Percentiles rank a stretch among this genome's conserved stretches.
phyloP scores from a whole-genome alignment of 1,140 invertebrate genomes.

The Elymnias hypermnestra region DNA sequence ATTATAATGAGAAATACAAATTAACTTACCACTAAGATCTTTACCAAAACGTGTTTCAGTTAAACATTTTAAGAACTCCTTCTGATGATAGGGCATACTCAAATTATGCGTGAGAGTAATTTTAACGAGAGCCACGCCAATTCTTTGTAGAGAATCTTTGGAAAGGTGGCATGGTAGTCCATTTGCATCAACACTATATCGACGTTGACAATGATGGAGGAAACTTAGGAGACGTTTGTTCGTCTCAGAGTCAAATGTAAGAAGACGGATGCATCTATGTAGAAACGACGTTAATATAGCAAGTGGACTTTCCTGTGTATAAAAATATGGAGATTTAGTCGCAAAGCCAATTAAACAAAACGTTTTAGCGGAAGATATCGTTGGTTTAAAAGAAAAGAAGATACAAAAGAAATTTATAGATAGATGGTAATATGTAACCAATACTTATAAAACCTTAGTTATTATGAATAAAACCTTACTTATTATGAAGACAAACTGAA shows the following conservation, averaged over 20 bases:
- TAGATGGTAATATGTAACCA: too few species aligned
- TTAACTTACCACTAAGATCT: constrained; percentile 71
- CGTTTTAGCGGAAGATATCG: too few species aligned
- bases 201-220: constrained; percentile 48
- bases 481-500: too few species aligned
- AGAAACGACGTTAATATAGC: constrained; percentile 72
- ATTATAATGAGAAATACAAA: too few species aligned
- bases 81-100: constrained; percentile 76
- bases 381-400: too few species aligned
- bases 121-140: constrained; percentile 73
- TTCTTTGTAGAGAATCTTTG: constrained; percentile 58
- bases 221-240: constrained; percentile 43
- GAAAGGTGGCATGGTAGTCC: constrained; percentile 75
- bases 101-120: constrained; percentile 74
- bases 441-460: too few species aligned
- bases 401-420: too few species aligned
- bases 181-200: constrained; percentile 51
- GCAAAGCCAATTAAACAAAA: too few species aligned
- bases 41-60: constrained; percentile 71
- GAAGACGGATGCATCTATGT: constrained; percentile 46
- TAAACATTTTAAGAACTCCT: constrained; percentile 75
- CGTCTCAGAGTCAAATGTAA: constrained; percentile 47
- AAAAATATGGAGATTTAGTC: too few species aligned
- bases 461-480: too few species aligned
- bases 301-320: constrained; percentile 77